Percentiles rank a stretch among this genome's conserved stretches.
These are phyloP conservation scores for Spermophilus dauricus DNA, from an alignment of 2,113 vertebrate genomes.

Conservation along the genomic window DNA sequence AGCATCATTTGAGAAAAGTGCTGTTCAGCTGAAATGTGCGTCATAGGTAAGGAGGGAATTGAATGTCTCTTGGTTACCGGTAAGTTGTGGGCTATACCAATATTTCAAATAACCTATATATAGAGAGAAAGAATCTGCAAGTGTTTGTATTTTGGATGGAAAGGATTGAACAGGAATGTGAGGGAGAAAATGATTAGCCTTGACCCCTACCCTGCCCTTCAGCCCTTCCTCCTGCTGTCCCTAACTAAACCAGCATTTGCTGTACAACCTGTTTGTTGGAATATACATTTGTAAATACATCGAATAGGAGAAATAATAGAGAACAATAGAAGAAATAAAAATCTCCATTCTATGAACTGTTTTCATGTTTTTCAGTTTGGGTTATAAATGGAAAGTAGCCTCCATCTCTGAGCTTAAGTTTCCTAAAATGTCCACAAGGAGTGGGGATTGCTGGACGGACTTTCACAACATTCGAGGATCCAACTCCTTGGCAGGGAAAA, in stretches of 20 bases:
- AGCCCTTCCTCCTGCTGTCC: background rate
- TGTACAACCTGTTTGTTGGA: background rate
- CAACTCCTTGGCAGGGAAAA: background rate
- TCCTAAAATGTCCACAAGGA: background rate
- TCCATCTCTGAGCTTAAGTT: background rate
- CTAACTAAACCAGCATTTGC: background rate
- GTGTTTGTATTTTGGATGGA: background rate
- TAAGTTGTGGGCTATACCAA: background rate
- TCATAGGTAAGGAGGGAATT: background rate
- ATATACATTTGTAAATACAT: background rate
- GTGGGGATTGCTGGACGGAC: accelerated
- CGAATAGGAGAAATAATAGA: background rate
- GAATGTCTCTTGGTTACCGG: background rate
- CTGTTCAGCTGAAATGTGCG: background rate
- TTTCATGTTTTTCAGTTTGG: background rate
- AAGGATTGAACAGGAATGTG: accelerated
- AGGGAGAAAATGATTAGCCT: accelerated
- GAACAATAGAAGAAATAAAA: background rate
- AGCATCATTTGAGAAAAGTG: conserved; percentile 15
- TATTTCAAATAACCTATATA: background rate
- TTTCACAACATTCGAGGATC: background rate
- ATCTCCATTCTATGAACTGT: background rate
- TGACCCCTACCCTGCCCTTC: accelerated
- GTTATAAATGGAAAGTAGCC: background rate
- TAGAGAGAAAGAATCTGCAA: background rate